These are phyloP conservation scores for Sebastes dallii DNA, from an alignment of 2,797 vertebrate species.

Conservation along the genomic window DNA sequence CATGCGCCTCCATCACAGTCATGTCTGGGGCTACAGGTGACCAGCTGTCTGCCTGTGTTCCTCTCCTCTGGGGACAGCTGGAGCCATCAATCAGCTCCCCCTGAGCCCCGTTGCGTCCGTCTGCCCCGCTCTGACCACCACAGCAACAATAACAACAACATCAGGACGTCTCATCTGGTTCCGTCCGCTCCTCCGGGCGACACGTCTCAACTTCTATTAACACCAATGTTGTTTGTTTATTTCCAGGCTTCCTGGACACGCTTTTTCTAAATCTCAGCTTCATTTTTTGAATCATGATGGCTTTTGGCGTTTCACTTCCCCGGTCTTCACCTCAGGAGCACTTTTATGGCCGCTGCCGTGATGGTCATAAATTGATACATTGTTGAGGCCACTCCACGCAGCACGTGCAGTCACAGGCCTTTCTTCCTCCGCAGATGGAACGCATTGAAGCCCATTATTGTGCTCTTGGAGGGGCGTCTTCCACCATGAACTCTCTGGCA, in stretches of 20 bases:
- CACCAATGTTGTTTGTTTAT: constrained; percentile 9
- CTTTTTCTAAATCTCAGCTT: constrained; percentile 1
- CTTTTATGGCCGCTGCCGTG: constrained; percentile 60
- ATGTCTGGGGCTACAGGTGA: constrained; percentile 83
- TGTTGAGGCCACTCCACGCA: constrained; percentile 66
- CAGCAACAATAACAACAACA: constrained; percentile 27
- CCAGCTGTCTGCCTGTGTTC: constrained; percentile 82
- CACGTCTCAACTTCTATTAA: constrained; percentile 9
- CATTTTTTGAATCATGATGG: not conserved
- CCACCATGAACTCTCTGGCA: constrained; percentile 85
- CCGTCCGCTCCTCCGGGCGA: constrained; percentile 37
- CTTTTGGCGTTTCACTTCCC: constrained; percentile 22
- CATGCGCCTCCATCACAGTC: constrained; percentile 60
- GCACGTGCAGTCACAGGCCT: constrained; percentile 80
- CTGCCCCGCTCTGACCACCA: constrained; percentile 52
- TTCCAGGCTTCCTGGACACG: constrained; percentile 1
- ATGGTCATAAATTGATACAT: constrained; percentile 72
- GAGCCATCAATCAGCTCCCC: constrained; percentile 80
- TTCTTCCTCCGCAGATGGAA: constrained; percentile 82
- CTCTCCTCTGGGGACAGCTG: constrained; percentile 81
- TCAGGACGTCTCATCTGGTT: constrained; percentile 43
- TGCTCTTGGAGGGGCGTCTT: constrained; percentile 83
- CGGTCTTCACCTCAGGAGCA: constrained; percentile 28
- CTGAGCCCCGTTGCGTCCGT: constrained; percentile 53
- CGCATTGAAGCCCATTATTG: constrained; percentile 85